Evolutionary conservation across 2,888 invertebrate species (phyloP), one percentile per base, ranked within the genome.

Genomic region (Callinectes sapidus): DNA sequence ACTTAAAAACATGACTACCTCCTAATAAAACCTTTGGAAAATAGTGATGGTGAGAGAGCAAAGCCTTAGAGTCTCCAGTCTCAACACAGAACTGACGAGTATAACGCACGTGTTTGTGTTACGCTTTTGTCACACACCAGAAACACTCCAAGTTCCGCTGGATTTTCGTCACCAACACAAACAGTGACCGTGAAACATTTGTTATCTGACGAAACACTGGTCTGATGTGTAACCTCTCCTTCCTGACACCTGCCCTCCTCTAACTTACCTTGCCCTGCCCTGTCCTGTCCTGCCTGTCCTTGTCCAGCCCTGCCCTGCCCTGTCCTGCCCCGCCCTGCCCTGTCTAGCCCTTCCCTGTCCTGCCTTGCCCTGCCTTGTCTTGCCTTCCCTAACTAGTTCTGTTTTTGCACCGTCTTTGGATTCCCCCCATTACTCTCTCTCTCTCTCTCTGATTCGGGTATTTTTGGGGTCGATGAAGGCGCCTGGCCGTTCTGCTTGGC

Each of bases 101-200:
- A 1, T 10, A 81, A 81, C 16, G 32, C 81, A 32, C 32, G 16
- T 81, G 16, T 81, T 81, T 32, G 81, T 81, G 81, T 81, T 81
- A 81, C 35, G 71, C 28, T 71, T 71, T n/a, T 71, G 61, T 61
- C 61, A 5, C 61, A 5, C 61, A 18, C 61, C 23, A 61, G 61
- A 61, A 61, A 16, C 61, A 61, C 61, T 71, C 6, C 2, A 6
- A 6, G 71, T n/a, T 23, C 10, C 28, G 8, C 23, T n/a, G n/a
- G 71, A n/a, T 71, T 71, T 71, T n/a, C 71, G 71, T 71, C n/a
- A 71, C 14, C 81, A 81, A 81, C 81, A 81, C 81, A 81, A 81
- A 81, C 35, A n/a, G 32, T 1, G 32, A 10, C 35, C 35, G 35
- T 32, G 81, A 81, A 81, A 32, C 32, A 32, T 35, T 32, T 81